These are phyloP conservation scores for Pachymerium ferrugineum DNA, from an alignment of 2,888 invertebrate genomes.

Conservation along the genomic window DNA sequence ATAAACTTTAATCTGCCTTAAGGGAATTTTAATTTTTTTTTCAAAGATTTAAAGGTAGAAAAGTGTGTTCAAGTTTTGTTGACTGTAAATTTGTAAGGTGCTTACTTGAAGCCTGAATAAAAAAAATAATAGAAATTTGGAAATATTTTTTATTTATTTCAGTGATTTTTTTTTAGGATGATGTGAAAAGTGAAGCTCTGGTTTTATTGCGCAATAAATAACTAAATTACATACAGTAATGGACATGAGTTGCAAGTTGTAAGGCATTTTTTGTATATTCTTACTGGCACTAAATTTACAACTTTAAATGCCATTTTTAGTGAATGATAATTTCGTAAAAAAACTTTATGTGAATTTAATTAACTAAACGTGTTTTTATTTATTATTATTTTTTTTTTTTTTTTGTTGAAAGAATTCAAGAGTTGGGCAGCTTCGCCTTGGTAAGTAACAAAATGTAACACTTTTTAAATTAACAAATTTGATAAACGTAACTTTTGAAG, in stretches of 20 bases:
- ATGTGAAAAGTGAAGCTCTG: conserved; percentile 4
- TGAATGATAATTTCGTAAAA: neutral
- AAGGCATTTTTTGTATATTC: neutral
- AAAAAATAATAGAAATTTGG: neutral
- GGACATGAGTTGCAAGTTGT: neutral
- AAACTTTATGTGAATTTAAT: conserved; percentile 9
- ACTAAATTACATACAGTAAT: conserved; percentile 21
- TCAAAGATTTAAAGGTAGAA: neutral
- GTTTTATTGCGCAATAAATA: conserved; percentile 15
- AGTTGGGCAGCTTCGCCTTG: neutral
- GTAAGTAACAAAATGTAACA: too few relatives aligned
- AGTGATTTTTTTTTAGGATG: neutral
- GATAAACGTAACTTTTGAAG: too few relatives aligned
- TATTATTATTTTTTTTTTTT: neutral
- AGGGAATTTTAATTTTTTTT: conserved; percentile 6
- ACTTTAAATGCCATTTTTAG: neutral
- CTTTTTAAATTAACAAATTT: too few relatives aligned
- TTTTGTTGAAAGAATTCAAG: neutral
- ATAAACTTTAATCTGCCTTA: neutral
- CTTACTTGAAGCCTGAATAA: conserved; percentile 30
- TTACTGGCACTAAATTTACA: neutral
- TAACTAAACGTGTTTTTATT: neutral
- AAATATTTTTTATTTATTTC: neutral
- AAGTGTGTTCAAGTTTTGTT: conserved; percentile 30
- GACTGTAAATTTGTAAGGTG: conserved; percentile 31